Conservation (phyloP, 1,140 invertebrate species). For the Thaumetopoea pityocampa region DNA sequence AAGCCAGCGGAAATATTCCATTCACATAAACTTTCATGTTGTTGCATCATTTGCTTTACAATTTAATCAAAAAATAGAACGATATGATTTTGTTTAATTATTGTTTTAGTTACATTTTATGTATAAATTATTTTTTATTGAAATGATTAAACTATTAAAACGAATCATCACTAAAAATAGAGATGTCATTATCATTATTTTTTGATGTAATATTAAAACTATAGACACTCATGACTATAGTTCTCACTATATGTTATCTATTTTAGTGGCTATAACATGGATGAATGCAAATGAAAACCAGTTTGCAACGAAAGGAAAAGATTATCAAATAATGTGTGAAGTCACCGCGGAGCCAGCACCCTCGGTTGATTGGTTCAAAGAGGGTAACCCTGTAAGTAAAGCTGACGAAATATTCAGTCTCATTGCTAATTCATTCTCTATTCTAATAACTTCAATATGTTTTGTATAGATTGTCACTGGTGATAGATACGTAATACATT, state of each 20-base stretch:
- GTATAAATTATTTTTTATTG: too few relatives aligned
- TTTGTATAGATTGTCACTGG: constrained; percentile 75
- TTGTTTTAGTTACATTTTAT: too few relatives aligned
- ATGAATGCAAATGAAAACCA: constrained; percentile 90
- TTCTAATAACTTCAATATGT: constrained; percentile 11
- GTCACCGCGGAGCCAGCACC: constrained; percentile 91
- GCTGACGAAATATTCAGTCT: neutral
- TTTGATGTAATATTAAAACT: neutral
- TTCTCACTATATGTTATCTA: constrained; percentile 33
- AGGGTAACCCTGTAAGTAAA: constrained; percentile 79
- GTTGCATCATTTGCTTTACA: too few relatives aligned
- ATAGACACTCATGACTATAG: too few relatives aligned
- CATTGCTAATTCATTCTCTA: constrained; percentile 1
- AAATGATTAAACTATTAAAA: too few relatives aligned
- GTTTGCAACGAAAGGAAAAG: constrained; percentile 84
- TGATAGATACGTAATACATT: constrained; percentile 84
- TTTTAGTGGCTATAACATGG: constrained; percentile 89
- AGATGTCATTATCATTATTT: neutral
- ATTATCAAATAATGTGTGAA: constrained; percentile 88
- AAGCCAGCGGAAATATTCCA: too few relatives aligned
- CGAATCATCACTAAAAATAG: too few relatives aligned
- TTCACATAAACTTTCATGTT: too few relatives aligned
- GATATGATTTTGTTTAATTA: too few relatives aligned
- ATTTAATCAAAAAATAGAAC: too few relatives aligned
- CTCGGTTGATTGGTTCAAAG: constrained; percentile 88